These are phyloP conservation scores for Chrysotoxum bicinctum DNA, from an alignment of 2,888 invertebrate species.

Conservation along the genomic window DNA sequence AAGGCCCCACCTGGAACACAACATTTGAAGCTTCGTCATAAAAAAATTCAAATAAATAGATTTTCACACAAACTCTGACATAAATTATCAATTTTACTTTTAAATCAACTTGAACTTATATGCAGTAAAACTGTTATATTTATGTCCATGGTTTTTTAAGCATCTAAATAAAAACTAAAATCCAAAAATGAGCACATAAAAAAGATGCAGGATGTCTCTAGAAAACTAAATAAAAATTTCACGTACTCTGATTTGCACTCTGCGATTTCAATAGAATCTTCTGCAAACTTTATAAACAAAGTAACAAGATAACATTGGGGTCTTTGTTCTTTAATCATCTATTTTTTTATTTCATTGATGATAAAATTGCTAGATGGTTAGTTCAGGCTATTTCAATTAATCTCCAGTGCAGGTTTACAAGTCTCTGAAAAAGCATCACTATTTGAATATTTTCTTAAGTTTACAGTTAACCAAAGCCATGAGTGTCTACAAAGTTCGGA, in stretches of 20 bases:
- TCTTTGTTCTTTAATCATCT: slow-evolving; percentile 39
- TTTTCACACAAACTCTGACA: too few relatives aligned
- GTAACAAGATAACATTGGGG: neutral
- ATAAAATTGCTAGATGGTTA: slow-evolving; percentile 8
- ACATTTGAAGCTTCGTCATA: too few relatives aligned
- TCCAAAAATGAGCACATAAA: neutral
- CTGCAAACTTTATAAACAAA: neutral
- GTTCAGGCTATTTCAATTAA: neutral
- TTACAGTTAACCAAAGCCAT: slow-evolving; percentile 13
- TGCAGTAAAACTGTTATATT: too few relatives aligned
- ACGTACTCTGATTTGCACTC: neutral
- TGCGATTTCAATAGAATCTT: neutral
- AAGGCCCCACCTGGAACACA: too few relatives aligned
- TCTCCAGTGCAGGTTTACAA: slow-evolving; percentile 50
- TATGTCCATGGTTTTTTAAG: too few relatives aligned
- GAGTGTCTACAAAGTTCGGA: slow-evolving; percentile 45
- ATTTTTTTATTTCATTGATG: slow-evolving; percentile 16
- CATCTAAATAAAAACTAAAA: neutral
- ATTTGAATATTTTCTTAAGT: slow-evolving; percentile 22
- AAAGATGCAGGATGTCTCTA: neutral
- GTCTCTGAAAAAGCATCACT: slow-evolving; percentile 58
- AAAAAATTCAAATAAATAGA: too few relatives aligned
- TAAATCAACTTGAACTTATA: too few relatives aligned
- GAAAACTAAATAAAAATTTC: neutral
- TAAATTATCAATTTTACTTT: too few relatives aligned